A percentile compares a stretch with the other conserved stretches of the same genome.
Evolutionary conservation across 2,797 vertebrate genomes (phyloP).

Genomic region (Coregonus ussuriensis): DNA sequence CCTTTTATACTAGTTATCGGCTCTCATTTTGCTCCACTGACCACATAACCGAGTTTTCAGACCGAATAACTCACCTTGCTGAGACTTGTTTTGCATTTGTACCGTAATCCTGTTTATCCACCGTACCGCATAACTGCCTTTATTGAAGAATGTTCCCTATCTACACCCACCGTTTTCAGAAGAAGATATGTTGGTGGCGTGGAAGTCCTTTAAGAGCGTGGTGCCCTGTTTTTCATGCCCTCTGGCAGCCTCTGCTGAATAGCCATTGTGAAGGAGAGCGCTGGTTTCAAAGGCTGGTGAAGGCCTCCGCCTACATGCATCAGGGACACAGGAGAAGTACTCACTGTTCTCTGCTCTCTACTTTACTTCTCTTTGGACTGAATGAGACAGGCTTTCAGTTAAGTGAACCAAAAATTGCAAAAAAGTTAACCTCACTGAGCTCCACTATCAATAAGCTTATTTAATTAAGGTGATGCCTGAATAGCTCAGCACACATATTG

Average conservation of each 20-base stretch:
- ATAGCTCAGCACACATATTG: neutral
- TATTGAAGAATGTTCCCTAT: constrained; percentile 31
- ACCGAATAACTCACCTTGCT: constrained; percentile 6
- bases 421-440: neutral
- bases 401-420: neutral
- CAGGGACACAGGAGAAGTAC: constrained; percentile 47
- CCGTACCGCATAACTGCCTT: constrained; percentile 19
- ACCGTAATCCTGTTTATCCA: constrained; percentile 14
- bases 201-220: constrained; percentile 1
- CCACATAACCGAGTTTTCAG: neutral
- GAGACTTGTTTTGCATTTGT: constrained; percentile 28
- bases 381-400: constrained; percentile 10
- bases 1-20: neutral
- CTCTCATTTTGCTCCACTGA: constrained; percentile 11
- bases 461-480: neutral
- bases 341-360: constrained; percentile 12
- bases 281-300: constrained; percentile 54
- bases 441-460: constrained; percentile 4
- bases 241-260: constrained; percentile 39
- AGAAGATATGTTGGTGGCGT: constrained; percentile 49
- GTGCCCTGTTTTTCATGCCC: constrained; percentile 30
- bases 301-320: constrained; percentile 54
- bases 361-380: constrained; percentile 21
- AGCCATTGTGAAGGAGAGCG: constrained; percentile 44
- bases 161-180: constrained; percentile 12